A percentile compares a stretch with the other conserved stretches of the same genome.
Evolutionary conservation across 30 jellyfish, hydroid and myxozoan species (phyloP).

Genomic region (Aurelia aurita complex sp. Pacific): DNA sequence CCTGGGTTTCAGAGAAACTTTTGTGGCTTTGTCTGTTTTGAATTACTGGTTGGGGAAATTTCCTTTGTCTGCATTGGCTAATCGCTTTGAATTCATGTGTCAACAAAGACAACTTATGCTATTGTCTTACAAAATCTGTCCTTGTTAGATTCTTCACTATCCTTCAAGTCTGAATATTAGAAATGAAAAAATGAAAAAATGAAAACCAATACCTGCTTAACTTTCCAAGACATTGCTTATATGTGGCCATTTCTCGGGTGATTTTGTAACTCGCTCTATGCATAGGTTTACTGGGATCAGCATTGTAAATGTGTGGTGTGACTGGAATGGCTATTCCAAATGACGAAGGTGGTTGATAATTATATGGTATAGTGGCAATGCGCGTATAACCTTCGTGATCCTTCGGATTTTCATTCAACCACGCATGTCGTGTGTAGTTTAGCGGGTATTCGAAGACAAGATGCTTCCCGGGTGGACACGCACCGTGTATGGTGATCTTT

Average conservation of each 20-base stretch:
- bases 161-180: no score
- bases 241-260: constrained; percentile 41
- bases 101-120: no score
- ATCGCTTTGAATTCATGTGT: no score
- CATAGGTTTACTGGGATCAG: constrained; percentile 84
- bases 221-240: constrained; percentile 80
- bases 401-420: constrained; percentile 55
- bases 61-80: no score
- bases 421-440: constrained; percentile 1
- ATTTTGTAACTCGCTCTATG: constrained; percentile 57
- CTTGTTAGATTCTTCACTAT: no score
- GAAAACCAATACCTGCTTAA: constrained; percentile 54
- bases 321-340: constrained; percentile 86
- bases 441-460: constrained; percentile 67
- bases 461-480: constrained; percentile 65
- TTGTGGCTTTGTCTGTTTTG: no score
- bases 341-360: constrained; percentile 90
- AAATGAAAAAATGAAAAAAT: not conserved
- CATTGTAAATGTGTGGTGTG: constrained; percentile 82
- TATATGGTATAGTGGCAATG: constrained; percentile 70
- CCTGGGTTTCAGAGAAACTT: no score
- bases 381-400: constrained; percentile 72
- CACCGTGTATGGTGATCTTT: constrained; percentile 52
- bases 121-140: no score
- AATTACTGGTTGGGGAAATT: no score